Conservation (phyloP, 1,140 invertebrate genomes). For the Schmidtea mediterranea region DNA sequence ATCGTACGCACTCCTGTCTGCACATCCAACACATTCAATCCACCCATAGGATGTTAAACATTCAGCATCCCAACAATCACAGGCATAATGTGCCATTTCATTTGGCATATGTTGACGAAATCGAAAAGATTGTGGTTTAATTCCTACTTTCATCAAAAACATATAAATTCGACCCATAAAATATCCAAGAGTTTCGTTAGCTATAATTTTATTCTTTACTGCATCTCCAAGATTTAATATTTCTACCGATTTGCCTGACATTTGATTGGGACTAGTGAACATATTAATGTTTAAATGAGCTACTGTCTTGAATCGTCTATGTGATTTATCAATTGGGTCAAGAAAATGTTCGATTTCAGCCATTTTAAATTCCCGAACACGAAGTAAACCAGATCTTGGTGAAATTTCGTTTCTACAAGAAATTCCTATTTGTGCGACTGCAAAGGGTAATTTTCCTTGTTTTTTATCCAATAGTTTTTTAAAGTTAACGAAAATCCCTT, state of each 20-base stretch:
- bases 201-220: slow-evolving; percentile 35
- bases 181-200: slow-evolving; percentile 86
- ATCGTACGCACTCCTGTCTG: slow-evolving; percentile 89
- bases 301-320: slow-evolving; percentile 58
- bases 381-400: slow-evolving; percentile 70
- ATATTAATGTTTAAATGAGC: slow-evolving; percentile 44
- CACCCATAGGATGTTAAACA: slow-evolving; percentile 61
- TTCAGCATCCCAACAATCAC: slow-evolving; percentile 96
- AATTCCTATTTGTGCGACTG: slow-evolving; percentile 84
- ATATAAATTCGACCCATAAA: slow-evolving; percentile 80
- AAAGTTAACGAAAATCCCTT: slow-evolving; percentile 98
- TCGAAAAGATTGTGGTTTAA: slow-evolving; percentile 52
- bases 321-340: slow-evolving; percentile 66
- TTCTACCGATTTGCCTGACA: slow-evolving; percentile 32
- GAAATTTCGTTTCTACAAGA: slow-evolving; percentile 98
- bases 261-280: slow-evolving; percentile 83
- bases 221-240: not conserved
- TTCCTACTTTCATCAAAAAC: slow-evolving; percentile 60
- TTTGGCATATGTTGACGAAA: slow-evolving; percentile 95
- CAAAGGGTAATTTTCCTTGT: slow-evolving; percentile 79
- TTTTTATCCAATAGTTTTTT: slow-evolving; percentile 85
- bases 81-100: slow-evolving; percentile 99
- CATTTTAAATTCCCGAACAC: slow-evolving; percentile 69
- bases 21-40: slow-evolving; percentile 91
- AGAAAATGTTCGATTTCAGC: slow-evolving; percentile 99